Percentiles rank a stretch among this genome's conserved stretches.
These are phyloP conservation scores for Hippopotamyrus pictus DNA, from an alignment of 2,797 vertebrate genomes.

Conservation along the genomic window DNA sequence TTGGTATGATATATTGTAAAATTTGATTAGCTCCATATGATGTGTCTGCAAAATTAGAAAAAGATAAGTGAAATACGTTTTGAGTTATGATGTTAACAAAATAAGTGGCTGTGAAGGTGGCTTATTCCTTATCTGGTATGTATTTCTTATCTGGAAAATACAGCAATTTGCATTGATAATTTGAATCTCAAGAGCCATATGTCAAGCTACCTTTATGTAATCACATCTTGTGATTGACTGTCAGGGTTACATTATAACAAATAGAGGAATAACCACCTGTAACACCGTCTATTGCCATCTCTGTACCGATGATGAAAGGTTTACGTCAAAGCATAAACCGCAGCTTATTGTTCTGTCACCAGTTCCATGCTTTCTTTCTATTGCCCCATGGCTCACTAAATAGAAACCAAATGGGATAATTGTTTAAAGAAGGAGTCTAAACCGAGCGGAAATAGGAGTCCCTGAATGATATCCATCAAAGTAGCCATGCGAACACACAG, in stretches of 20 bases:
- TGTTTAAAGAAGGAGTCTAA: slow-evolving; percentile 8
- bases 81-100: background rate
- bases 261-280: slow-evolving; percentile 30
- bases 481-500: background rate
- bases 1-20: background rate
- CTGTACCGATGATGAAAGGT: slow-evolving; percentile 13
- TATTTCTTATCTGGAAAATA: background rate
- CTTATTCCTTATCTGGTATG: background rate
- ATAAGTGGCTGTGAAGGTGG: background rate
- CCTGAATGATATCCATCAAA: slow-evolving; percentile 9
- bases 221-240: slow-evolving; percentile 40
- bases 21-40: background rate
- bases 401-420: slow-evolving; percentile 15
- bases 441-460: background rate
- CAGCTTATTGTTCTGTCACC: background rate
- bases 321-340: background rate
- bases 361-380: background rate
- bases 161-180: slow-evolving; percentile 33
- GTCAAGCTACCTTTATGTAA: background rate
- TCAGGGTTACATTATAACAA: slow-evolving; percentile 39
- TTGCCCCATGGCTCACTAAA: background rate
- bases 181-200: slow-evolving; percentile 12
- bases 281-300: slow-evolving; percentile 37
- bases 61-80: background rate
- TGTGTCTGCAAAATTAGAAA: background rate